Evolutionary conservation across 2,113 vertebrate genomes (phyloP).

Genomic region (human): DNA sequence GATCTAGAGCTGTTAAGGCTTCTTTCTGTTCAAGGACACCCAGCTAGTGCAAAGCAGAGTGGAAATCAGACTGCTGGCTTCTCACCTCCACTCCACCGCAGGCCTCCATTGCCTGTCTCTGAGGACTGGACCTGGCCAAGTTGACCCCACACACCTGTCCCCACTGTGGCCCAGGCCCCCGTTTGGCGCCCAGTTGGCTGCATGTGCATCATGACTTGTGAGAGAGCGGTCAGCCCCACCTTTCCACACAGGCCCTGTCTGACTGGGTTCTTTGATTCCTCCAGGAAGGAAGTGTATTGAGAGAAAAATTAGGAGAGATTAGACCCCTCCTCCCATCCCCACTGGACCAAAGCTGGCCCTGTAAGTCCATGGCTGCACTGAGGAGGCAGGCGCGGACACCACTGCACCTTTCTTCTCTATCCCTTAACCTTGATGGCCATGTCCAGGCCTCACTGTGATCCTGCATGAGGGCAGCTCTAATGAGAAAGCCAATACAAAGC

Average conservation of each 20-base stretch:
- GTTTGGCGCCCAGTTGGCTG: neutral
- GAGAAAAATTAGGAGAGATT: neutral
- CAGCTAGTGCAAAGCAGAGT: neutral
- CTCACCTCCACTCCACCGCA: neutral
- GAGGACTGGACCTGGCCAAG: neutral
- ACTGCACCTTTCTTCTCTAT: neutral
- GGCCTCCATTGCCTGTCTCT: neutral
- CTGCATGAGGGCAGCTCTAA: neutral
- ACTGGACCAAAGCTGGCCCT: neutral
- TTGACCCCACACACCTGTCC: neutral
- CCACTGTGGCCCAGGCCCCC: neutral
- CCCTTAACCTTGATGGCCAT: fast-evolving
- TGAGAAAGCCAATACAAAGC: neutral
- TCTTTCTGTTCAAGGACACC: neutral
- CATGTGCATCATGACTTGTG: neutral
- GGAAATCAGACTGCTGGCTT: neutral
- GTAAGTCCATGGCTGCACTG: fast-evolving
- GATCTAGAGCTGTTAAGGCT: neutral
- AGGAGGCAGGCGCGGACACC: neutral
- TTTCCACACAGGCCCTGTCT: neutral
- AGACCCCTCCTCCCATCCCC: neutral
- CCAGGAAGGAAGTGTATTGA: neutral
- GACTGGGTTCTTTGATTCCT: neutral
- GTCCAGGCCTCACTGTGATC: fast-evolving
- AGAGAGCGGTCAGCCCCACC: neutral